These are phyloP conservation scores for Parnassius mnemosyne DNA, from an alignment of 2,888 invertebrate species.

Conservation along the genomic window DNA sequence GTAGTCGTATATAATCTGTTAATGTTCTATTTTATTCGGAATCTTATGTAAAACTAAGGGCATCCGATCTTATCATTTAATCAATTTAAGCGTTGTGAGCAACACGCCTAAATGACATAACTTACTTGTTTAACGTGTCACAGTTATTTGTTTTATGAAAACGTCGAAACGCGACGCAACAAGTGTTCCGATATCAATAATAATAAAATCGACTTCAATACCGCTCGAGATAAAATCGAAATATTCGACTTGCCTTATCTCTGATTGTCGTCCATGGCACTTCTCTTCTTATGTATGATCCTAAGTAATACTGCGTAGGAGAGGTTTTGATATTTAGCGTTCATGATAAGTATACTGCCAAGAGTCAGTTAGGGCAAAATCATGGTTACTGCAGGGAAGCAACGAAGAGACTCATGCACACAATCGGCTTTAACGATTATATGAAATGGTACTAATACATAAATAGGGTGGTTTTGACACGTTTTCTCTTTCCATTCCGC, in stretches of 20 bases:
- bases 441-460: no score
- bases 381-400: no score
- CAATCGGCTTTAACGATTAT: no score
- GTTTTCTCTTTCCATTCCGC: no score
- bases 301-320: neutral
- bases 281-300: slow-evolving; percentile 1
- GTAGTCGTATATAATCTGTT: no score
- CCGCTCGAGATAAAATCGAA: slow-evolving; percentile 24
- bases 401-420: no score
- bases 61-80: neutral
- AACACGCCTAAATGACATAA: slow-evolving; percentile 10
- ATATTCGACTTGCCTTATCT: slow-evolving; percentile 10
- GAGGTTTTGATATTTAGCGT: no score
- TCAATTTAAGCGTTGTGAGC: slow-evolving; percentile 4
- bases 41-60: neutral
- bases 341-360: no score
- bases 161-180: slow-evolving; percentile 11
- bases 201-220: slow-evolving; percentile 27
- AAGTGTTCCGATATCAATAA: slow-evolving; percentile 24
- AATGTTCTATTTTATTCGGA: no score
- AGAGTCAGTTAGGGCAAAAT: no score
- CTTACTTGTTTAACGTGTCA: slow-evolving; percentile 13
- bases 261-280: slow-evolving; percentile 4
- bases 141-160: slow-evolving; percentile 9
- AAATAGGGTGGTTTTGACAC: no score